Base-by-base conservation (phyloP, 2,797 vertebrate genomes). In the Martes flavigula region DNA sequence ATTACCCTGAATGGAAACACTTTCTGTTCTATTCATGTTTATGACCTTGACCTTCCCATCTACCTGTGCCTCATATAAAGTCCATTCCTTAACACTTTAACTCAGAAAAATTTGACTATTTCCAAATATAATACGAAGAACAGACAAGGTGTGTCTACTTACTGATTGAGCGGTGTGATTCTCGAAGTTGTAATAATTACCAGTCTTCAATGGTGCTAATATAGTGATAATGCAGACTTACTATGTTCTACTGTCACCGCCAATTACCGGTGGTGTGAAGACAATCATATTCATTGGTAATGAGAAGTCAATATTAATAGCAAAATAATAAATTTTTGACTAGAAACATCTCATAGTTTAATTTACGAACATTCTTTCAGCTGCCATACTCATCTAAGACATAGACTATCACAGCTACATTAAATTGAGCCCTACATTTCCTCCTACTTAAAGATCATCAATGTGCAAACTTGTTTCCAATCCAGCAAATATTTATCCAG, bases 261-360 rank as follows among this genome's bases (percentile, higher is more conserved):
- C 66, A 88, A 23, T 95, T 79, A 94, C 54, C 62, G 32, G n/a
- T 14, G 35, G 60, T 72, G 9, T 87, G 70, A 95, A 96, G 40
- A 83, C 27, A 86, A 32, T 92, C 40, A 23, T 20, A 58, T 79
- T 48, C 79, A 58, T 32, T 88, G 38, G 23, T 72, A 90, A 90
- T 3, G 6, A 75, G 38, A 91, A 46, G 38, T 51, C 85, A 40
- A 40, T 84, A 51, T 15, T 93, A 89, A 72, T 56, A 83, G 32
- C 11, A 21, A 90, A 90, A 77, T 78, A 88, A 60, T 60, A 92
- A 3, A 38, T 7, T 88, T 92, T 94, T 88, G 20, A 88, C 56
- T 51, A 73, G 43, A 73, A 88, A 91, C 82, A 25, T 88, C 87
- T 92, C 25, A 25, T 0, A 11, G 25, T 85, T 90, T 82, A 86